Evolutionary conservation across 2,797 vertebrate genomes (phyloP), one percentile per base, ranked within the genome.

Genomic region (Myotis myotis): DNA sequence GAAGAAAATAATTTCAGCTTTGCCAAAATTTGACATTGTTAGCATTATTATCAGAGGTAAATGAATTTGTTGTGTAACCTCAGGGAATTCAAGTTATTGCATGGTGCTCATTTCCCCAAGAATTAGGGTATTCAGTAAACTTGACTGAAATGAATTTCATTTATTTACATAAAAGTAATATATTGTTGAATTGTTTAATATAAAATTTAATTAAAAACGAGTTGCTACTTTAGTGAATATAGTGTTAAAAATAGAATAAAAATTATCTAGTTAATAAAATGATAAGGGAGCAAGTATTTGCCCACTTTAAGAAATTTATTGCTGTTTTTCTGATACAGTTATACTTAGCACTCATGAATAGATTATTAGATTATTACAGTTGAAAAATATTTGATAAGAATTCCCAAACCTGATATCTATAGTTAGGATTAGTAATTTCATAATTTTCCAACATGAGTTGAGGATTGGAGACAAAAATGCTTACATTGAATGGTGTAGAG

Each of bases 221-320:
- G 4, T 78, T 94, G 28, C 64, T 95, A 51, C 49, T 92, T 96
- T 96, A 88, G 49, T 79, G 74, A 88, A 55, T 91, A 71, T 30
- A 74, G 23, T 92, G 36, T 93, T 78, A 75, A 91, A 95, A 93
- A 81, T 33, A 87, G 47, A 94, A 88, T 94, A 87, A 74, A 95
- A 79, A 68, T 74, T 93, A 30, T 86, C 25, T 22, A 75, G 19
- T 33, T 91, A 95, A 76, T 23, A 20, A 83, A 83, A 3, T 94
- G 91, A 84, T 47, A 84, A n/a, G 68, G 81, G 87, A 95, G 51
- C 33, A 88, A 91, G 8, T 92, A 88, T 83, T 96, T 95, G 44
- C 71, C 30, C 93, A 71, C 66, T 96, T 95, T 93, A 85, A 95
- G 30, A 89, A 94, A 93, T 41, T 91, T 95, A 91, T 80, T 94